phyloP scores from a whole-genome alignment of 2,797 vertebrate genomes.

The Cirrhinus molitorella region DNA sequence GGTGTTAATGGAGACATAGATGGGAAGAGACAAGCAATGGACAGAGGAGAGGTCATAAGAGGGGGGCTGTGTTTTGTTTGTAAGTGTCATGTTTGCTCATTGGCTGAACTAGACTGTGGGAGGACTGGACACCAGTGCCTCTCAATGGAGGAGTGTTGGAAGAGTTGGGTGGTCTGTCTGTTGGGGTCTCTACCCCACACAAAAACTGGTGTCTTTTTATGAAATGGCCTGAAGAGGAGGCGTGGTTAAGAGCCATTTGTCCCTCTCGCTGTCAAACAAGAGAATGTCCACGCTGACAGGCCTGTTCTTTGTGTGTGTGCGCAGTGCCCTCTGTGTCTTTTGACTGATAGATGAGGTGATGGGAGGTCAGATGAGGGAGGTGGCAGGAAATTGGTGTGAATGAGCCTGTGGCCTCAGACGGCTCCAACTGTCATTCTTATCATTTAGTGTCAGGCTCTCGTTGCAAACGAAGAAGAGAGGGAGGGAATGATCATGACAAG shows the following conservation, averaged over 20 bases:
- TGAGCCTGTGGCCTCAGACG: not conserved
- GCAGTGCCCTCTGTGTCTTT: constrained; percentile 65
- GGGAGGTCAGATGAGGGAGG: constrained; percentile 65
- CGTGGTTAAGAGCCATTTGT: constrained; percentile 76
- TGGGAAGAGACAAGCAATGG: constrained; percentile 2
- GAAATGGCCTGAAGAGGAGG: constrained; percentile 67
- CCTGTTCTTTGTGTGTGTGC: constrained; percentile 67
- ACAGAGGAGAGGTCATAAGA: constrained; percentile 6
- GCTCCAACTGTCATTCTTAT: constrained; percentile 66
- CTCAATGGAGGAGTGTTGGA: constrained; percentile 60
- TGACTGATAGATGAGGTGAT: constrained; percentile 59
- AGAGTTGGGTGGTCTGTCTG: constrained; percentile 59
- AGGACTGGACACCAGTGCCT: constrained; percentile 61
- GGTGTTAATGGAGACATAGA: constrained; percentile 34
- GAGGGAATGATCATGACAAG: constrained; percentile 31
- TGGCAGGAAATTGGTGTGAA: constrained; percentile 52
- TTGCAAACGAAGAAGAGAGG: constrained; percentile 46
- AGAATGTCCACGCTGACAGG: constrained; percentile 72
- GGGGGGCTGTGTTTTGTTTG: constrained; percentile 22
- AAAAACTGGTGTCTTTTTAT: constrained; percentile 70
- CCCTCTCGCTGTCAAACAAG: constrained; percentile 72
- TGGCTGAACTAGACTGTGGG: constrained; percentile 8
- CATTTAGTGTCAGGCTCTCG: constrained; percentile 62
- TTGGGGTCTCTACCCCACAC: constrained; percentile 45
- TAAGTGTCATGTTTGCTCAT: constrained; percentile 26